A percentile compares a stretch with the other conserved stretches of the same genome.
Evolutionary conservation across 2,797 vertebrate species (phyloP).

Genomic region (Gambusia yucatana): DNA sequence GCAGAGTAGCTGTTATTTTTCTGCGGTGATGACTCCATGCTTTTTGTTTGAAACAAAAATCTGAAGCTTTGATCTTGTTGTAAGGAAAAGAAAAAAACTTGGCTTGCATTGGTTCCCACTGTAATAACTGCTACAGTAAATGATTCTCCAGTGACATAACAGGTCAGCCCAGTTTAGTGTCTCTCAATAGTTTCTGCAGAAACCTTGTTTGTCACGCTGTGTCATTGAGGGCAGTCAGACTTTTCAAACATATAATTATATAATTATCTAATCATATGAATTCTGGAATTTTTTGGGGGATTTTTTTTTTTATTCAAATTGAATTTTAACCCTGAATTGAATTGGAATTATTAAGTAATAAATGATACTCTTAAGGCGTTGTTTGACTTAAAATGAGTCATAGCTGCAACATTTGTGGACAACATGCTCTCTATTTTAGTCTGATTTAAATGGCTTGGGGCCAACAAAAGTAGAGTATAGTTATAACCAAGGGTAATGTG

Average conservation of each 20-base stretch:
- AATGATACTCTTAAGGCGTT: neutral
- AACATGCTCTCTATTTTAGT: neutral
- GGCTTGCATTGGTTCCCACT: slow-evolving; percentile 49
- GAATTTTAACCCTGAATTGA: neutral
- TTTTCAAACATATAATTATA: slow-evolving; percentile 29
- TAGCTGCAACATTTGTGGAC: neutral
- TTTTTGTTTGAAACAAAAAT: slow-evolving; percentile 32
- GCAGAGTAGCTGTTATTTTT: slow-evolving; percentile 4
- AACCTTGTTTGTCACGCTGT: slow-evolving; percentile 19
- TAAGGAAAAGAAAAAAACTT: slow-evolving; percentile 23
- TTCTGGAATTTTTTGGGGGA: neutral
- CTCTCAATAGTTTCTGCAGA: slow-evolving; percentile 8
- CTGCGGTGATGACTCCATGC: slow-evolving; percentile 13
- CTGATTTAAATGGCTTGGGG: neutral
- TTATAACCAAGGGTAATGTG: neutral
- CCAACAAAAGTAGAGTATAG: neutral
- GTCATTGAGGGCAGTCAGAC: slow-evolving; percentile 12
- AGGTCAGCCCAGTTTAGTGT: slow-evolving; percentile 36
- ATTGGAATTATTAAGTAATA: neutral
- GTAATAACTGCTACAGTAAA: slow-evolving; percentile 25
- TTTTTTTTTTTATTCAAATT: neutral
- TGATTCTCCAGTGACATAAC: slow-evolving; percentile 39
- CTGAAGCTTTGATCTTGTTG: slow-evolving; percentile 49
- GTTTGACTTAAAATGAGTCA: neutral
- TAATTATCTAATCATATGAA: neutral